Evolutionary conservation across 1,140 invertebrate genomes (phyloP).

Genomic region (Drosophila watanabei): DNA sequence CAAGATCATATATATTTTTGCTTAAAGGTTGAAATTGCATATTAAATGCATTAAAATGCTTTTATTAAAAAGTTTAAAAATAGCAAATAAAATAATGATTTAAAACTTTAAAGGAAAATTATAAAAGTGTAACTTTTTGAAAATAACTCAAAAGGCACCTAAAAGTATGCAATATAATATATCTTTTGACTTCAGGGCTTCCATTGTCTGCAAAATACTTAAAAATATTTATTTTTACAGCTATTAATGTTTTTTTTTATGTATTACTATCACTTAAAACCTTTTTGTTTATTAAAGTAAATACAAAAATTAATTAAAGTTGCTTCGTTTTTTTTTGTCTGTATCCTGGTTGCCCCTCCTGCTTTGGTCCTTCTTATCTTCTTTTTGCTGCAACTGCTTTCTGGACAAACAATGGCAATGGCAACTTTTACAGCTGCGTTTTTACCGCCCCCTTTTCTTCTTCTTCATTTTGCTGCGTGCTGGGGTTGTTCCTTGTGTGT

Average conservation of each 20-base stretch:
- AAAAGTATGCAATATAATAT: neutral
- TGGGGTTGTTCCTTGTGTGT: conserved; percentile 3
- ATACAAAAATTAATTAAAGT: conserved; percentile 2
- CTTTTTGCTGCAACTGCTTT: conserved; percentile 30
- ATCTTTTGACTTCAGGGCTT: neutral
- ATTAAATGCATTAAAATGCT: too few relatives aligned
- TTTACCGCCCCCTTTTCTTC: conserved; percentile 12
- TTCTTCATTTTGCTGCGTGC: conserved; percentile 1
- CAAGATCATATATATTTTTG: neutral
- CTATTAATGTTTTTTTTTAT: too few relatives aligned
- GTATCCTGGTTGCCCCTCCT: neutral
- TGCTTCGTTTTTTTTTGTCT: conserved; percentile 1
- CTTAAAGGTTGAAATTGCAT: neutral
- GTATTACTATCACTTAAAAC: neutral
- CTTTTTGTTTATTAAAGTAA: neutral
- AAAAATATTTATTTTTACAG: neutral
- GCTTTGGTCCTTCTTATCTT: conserved; percentile 24
- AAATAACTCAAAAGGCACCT: neutral
- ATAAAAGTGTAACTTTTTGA: neutral
- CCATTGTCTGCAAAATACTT: too few relatives aligned
- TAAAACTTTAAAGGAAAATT: neutral
- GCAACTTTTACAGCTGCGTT: conserved; percentile 72
- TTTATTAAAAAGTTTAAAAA: neutral
- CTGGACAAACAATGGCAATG: conserved; percentile 64
- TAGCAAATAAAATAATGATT: neutral